Conservation (phyloP, 1,140 invertebrate species). For the Macrotrachela quadricornifera region DNA sequence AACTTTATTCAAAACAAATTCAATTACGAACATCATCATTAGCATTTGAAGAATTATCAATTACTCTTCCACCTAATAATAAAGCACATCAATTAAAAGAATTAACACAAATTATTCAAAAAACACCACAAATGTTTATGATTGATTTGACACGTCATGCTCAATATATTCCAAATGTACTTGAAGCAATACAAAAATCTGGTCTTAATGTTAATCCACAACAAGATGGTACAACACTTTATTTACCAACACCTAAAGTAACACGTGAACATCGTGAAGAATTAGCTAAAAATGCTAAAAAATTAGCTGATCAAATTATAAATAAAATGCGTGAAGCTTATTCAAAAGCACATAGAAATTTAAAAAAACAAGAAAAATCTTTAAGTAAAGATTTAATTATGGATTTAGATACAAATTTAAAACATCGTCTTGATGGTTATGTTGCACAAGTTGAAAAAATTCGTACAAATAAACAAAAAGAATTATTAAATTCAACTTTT, state of each 20-base stretch:
- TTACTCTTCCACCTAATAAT: too few species aligned
- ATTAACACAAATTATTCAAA: conserved; percentile 60
- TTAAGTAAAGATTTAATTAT: neutral
- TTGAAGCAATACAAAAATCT: conserved; percentile 50
- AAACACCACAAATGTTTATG: conserved; percentile 60
- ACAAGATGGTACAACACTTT: conserved; percentile 70
- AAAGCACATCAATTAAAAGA: conserved; percentile 43
- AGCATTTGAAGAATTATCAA: too few species aligned
- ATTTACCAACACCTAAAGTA: conserved; percentile 64
- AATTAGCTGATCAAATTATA: conserved; percentile 52
- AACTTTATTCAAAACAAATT: too few species aligned
- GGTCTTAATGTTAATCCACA: conserved; percentile 81
- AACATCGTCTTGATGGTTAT: too few species aligned
- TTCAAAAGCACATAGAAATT: conserved; percentile 45
- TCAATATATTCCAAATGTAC: conserved; percentile 46
- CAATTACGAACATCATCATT: too few species aligned
- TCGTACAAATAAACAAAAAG: too few species aligned
- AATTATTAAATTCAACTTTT: too few species aligned
- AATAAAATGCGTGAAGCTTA: conserved; percentile 54
- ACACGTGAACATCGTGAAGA: conserved; percentile 71
- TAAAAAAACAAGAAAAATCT: conserved; percentile 34
- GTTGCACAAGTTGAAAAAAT: too few species aligned
- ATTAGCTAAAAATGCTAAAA: conserved; percentile 63
- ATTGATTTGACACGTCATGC: conserved; percentile 61
- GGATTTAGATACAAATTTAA: neutral